Percentiles rank a stretch among this genome's conserved stretches.
Conservation (phyloP, 1,140 invertebrate species). For the Amphibalanus amphitrite region DNA sequence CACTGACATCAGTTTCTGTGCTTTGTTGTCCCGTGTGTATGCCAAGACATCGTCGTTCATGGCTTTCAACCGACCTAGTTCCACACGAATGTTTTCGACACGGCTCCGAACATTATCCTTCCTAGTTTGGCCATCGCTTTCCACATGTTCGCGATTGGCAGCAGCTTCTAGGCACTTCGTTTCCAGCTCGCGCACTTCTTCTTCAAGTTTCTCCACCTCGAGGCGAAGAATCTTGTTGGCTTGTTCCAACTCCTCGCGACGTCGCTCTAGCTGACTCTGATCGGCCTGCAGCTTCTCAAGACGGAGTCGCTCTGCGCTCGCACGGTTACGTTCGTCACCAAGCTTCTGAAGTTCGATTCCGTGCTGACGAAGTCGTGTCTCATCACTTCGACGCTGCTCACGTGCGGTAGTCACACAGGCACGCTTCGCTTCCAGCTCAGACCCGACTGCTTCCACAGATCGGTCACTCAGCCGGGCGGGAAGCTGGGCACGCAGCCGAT, state of each 20-base stretch:
- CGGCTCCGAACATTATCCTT: constrained; percentile 8
- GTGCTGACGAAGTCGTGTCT: not conserved
- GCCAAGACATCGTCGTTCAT: constrained; percentile 9
- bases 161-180: constrained; percentile 26
- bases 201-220: constrained; percentile 23
- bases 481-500: not conserved
- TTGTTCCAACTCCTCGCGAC: constrained; percentile 28
- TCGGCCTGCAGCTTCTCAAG: constrained; percentile 15
- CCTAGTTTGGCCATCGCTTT: not conserved
- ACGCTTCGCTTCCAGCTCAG: not conserved
- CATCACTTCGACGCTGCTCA: not conserved
- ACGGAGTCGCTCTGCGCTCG: constrained; percentile 9
- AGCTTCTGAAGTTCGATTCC: not conserved
- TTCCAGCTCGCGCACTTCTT: constrained; percentile 26
- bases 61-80: not conserved
- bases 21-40: constrained; percentile 14
- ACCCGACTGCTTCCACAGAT: not conserved
- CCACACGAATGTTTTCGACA: not conserved
- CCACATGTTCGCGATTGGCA: constrained; percentile 26
- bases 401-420: constrained; percentile 10
- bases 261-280: constrained; percentile 25
- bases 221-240: constrained; percentile 26
- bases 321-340: not conserved
- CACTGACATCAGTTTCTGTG: constrained; percentile 14
- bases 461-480: not conserved